These are phyloP conservation scores for Micronycteris hirsuta DNA, from an alignment of 2,113 vertebrate species.

Conservation along the genomic window DNA sequence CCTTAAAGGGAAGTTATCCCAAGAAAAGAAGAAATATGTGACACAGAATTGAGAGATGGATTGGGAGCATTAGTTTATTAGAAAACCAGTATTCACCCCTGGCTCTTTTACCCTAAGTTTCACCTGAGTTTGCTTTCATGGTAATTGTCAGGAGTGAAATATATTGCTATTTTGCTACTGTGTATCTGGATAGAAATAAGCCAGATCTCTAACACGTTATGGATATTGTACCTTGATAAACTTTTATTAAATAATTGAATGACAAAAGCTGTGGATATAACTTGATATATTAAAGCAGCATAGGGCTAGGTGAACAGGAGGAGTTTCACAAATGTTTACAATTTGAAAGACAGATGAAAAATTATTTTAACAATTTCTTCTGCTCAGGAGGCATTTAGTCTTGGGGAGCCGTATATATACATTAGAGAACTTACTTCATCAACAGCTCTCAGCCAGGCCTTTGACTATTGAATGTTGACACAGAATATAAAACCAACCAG, in stretches of 20 bases:
- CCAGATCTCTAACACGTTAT: not conserved
- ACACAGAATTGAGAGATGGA: not conserved
- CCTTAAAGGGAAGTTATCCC: not conserved
- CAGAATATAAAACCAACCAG: not conserved
- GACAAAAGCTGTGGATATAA: not conserved
- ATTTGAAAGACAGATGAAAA: conserved; percentile 5
- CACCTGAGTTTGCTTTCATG: not conserved
- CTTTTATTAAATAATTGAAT: not conserved
- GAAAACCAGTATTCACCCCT: not conserved
- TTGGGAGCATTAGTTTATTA: not conserved
- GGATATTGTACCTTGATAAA: not conserved
- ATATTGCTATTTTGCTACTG: not conserved
- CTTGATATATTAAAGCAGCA: not conserved
- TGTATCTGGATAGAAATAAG: not conserved
- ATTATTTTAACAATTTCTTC: not conserved
- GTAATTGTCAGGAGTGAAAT: not conserved
- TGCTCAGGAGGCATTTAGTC: not conserved
- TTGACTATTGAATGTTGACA: not conserved
- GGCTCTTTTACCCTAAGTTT: not conserved
- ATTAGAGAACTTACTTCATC: not conserved
- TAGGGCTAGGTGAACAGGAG: not conserved
- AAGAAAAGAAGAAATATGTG: not conserved
- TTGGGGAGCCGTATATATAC: not conserved
- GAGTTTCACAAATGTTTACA: not conserved
- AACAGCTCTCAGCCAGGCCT: not conserved